Evolutionary conservation across 2,797 vertebrate species (phyloP).

Genomic region (Acrossocheilus fasciatus): DNA sequence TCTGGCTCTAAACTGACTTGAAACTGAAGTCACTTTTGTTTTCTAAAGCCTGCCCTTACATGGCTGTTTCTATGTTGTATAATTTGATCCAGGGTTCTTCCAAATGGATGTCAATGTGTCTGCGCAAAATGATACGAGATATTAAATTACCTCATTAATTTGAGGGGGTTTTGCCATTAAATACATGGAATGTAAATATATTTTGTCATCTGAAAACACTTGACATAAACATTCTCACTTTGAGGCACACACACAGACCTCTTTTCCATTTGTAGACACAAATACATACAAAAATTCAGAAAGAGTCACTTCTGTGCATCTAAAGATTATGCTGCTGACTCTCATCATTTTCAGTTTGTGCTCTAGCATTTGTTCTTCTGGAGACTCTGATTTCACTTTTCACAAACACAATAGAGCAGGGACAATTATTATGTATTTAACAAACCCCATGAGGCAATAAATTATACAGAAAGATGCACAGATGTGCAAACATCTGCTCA

Average conservation of each 20-base stretch:
- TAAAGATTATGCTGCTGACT: slow-evolving; percentile 10
- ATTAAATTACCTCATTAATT: slow-evolving; percentile 30
- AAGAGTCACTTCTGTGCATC: background rate
- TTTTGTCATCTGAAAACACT: background rate
- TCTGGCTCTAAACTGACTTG: background rate
- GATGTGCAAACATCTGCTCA: background rate
- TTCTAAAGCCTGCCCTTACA: slow-evolving; percentile 41
- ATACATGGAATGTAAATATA: background rate
- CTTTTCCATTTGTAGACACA: background rate
- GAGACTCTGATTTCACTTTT: slow-evolving; percentile 9
- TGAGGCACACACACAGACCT: background rate
- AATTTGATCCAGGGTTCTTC: slow-evolving; percentile 51
- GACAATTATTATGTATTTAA: background rate
- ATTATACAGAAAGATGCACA: background rate
- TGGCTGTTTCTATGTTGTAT: slow-evolving; percentile 15
- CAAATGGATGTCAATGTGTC: slow-evolving; percentile 7
- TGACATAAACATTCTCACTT: background rate
- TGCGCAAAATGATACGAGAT: background rate
- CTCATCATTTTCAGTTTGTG: slow-evolving; percentile 7
- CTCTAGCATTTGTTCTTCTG: slow-evolving; percentile 1
- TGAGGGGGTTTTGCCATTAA: background rate
- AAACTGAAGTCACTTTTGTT: slow-evolving; percentile 39
- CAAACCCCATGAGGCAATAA: background rate
- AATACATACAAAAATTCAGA: slow-evolving; percentile 15
- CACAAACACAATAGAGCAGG: background rate